A percentile compares a stretch with the other conserved stretches of the same genome.
phyloP scores from a whole-genome alignment of 2,797 vertebrate genomes.

The Spea hammondii region DNA sequence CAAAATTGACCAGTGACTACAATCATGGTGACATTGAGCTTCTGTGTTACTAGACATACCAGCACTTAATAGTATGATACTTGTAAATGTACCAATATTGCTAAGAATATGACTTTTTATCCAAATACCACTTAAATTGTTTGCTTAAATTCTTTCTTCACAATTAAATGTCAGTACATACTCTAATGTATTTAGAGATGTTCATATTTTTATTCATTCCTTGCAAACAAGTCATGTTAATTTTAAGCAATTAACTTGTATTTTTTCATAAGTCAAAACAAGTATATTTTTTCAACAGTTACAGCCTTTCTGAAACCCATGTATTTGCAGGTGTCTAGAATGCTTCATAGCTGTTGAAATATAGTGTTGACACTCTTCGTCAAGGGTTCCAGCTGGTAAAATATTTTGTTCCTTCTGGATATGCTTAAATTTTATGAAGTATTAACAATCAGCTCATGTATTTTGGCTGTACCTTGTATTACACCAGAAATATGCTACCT shows the following conservation, averaged over 20 bases:
- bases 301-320: constrained; percentile 12
- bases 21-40: too few relatives aligned
- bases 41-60: too few relatives aligned
- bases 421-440: constrained; percentile 42
- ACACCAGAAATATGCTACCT: too few relatives aligned
- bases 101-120: too few relatives aligned
- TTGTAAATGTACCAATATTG: too few relatives aligned
- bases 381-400: constrained; percentile 60
- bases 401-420: constrained; percentile 35
- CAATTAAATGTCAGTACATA: background rate
- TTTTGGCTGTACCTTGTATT: background rate
- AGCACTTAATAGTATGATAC: too few relatives aligned
- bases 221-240: constrained; percentile 37
- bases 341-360: constrained; percentile 44
- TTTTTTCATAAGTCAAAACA: constrained; percentile 31
- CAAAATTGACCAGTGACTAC: too few relatives aligned
- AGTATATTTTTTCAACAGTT: constrained; percentile 21
- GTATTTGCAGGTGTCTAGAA: constrained; percentile 55
- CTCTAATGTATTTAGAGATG: constrained; percentile 6
- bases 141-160: too few relatives aligned
- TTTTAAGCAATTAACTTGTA: constrained; percentile 28
- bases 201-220: constrained; percentile 9
- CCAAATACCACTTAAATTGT: too few relatives aligned
- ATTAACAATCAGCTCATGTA: constrained; percentile 28
- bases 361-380: constrained; percentile 68